Percentiles rank a stretch among this genome's conserved stretches.
phyloP scores from a whole-genome alignment of 92 coral and sea anemone genomes.

The Bergia puertoricense region DNA sequence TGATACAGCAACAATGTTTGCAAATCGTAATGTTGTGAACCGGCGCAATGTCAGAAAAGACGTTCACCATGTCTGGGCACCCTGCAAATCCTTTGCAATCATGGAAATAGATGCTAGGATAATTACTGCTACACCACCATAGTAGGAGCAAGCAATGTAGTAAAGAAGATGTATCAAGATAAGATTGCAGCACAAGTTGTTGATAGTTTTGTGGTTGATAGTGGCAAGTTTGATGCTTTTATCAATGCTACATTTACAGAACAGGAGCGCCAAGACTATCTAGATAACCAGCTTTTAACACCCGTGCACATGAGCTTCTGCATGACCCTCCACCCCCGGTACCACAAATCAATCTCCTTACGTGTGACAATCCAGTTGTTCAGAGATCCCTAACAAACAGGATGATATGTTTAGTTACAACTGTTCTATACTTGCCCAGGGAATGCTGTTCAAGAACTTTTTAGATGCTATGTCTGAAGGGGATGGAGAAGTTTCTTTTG shows the following conservation, averaged over 20 bases:
- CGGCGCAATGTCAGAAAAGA: conserved; percentile 53
- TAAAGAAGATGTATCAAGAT: conserved; percentile 44
- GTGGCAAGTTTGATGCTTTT: conserved; percentile 28
- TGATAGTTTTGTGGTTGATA: conserved; percentile 47
- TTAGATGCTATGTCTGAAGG: conserved; percentile 71
- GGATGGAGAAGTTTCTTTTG: conserved; percentile 66
- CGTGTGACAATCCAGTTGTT: conserved; percentile 38
- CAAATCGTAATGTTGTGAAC: conserved; percentile 59
- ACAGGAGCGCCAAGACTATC: conserved; percentile 52
- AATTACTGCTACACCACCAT: conserved; percentile 41
- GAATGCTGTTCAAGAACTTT: conserved; percentile 61
- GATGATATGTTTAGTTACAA: conserved; percentile 66
- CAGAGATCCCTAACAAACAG: background rate
- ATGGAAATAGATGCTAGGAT: conserved; percentile 52
- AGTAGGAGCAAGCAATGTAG: conserved; percentile 40
- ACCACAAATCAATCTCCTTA: conserved; percentile 34
- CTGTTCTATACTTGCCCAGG: conserved; percentile 55
- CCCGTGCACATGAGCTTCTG: conserved; percentile 55
- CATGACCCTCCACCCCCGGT: conserved; percentile 59
- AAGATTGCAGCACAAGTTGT: conserved; percentile 35
- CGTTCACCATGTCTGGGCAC: conserved; percentile 53
- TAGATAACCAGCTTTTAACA: conserved; percentile 49
- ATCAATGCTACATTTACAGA: conserved; percentile 44
- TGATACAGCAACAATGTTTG: conserved; percentile 57
- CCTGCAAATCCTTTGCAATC: conserved; percentile 53